These are phyloP conservation scores for Ips typographus DNA, from an alignment of 1,140 invertebrate genomes.

Conservation along the genomic window DNA sequence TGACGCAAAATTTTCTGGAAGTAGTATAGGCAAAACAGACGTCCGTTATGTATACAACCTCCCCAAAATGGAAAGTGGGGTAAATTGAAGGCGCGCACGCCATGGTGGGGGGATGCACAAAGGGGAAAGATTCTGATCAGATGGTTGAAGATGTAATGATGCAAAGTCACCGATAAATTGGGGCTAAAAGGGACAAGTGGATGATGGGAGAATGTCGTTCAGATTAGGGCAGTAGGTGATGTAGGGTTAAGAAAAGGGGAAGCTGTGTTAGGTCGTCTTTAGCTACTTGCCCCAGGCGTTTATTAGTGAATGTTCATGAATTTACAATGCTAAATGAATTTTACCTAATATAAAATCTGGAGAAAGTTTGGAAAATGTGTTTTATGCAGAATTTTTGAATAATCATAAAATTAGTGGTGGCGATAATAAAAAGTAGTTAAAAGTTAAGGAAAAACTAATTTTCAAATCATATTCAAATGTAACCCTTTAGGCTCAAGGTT, in stretches of 20 bases:
- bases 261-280: too few relatives aligned
- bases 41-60: background rate
- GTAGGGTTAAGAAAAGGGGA: background rate
- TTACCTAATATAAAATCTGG: too few relatives aligned
- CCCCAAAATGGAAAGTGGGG: constrained; percentile 11
- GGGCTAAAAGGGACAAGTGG: constrained; percentile 14
- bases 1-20: constrained; percentile 11
- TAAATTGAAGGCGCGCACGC: background rate
- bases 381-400: too few relatives aligned
- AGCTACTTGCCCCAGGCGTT: too few relatives aligned
- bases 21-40: constrained; percentile 11
- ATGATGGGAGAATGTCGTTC: constrained; percentile 4
- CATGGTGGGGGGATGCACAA: background rate
- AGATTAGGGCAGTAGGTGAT: constrained; percentile 15
- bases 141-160: constrained; percentile 30
- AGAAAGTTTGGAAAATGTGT: too few relatives aligned
- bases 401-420: too few relatives aligned
- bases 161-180: constrained; percentile 23
- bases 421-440: too few relatives aligned
- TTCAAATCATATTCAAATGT: constrained; percentile 1
- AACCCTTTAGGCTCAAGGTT: constrained; percentile 25
- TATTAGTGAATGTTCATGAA: too few relatives aligned
- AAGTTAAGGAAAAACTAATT: constrained; percentile 9
- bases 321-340: too few relatives aligned
- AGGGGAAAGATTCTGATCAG: constrained; percentile 24